Base-by-base conservation (phyloP, 2,888 invertebrate species). In the Drosophila prostipennis region DNA sequence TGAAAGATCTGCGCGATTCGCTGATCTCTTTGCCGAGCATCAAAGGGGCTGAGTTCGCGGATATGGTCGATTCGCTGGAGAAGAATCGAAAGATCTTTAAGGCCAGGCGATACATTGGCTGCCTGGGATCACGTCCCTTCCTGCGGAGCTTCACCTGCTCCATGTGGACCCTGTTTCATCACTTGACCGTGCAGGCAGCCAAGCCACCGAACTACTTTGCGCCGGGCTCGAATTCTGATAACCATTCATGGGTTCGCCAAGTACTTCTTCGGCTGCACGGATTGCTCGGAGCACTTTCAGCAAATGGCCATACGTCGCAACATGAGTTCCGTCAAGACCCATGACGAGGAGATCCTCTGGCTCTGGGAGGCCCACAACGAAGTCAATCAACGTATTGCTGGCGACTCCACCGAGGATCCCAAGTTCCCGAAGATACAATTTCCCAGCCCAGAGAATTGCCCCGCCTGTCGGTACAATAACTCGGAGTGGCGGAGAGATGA, bases 121-220 rank as follows among this genome's bases (percentile, higher is more conserved):
- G 99, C 89, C 94, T 93, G 81, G 97, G 98, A 10, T 97, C 97
- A 83, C 93, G 94, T 57, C 92, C 94, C 0, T 60, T 70, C 1
- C 95, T 94, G 86, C 93, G 98, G 51, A 98, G 98, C 3, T 99
- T 97, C 91, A 96, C 98, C 2, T 99, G 99, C 92, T 96, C 97
- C 0, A 93, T 99, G 43, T 99, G 99, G 99, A 96, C 95, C 10
- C 92, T 98, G 82, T 99, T 98, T 89, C 99, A 99, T 90, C 96
- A 96, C 34, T 92, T 99, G 42, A 96, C 97, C 1, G 96, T 98
- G 0, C 94, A 95, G 89, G 95, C 87, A 3, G 76, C 79, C 32
- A 60, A 60, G 23, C 10, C 16, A 0, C 42, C 65, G 3, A 2
- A 16, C 1, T 13, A 14, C 6, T 32, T 74, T 1, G 46, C 65